Evolutionary conservation across 2,888 invertebrate genomes (phyloP), one percentile per base, ranked within the genome.

Genomic region (Habrosyne pyritoides): DNA sequence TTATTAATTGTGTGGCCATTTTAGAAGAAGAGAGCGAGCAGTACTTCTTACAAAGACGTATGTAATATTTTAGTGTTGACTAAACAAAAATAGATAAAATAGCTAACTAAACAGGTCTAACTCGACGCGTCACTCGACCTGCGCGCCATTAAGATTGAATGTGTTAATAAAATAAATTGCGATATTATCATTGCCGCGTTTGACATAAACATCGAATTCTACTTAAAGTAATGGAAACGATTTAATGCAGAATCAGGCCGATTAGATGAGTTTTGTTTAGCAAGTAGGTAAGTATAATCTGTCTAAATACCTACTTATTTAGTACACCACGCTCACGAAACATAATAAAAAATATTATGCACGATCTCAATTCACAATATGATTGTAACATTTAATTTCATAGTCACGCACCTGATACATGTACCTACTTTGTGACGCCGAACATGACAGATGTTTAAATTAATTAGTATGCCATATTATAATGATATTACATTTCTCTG

Each of bases 171-270:
- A 87, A 88, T 89, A 89, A 88, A 89, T 89, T 80, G 87, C 82
- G 84, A 86, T 88, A 86, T 87, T 90, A 91, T 91, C 91, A 84
- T 73, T 71, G 75, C 75, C 81, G 83, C 79, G 84, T 87, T 89
- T 89, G 89, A 90, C 91, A 86, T 79, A 86, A 87, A 91, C 91
- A 91, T 89, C 84, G 89, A 87, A 91, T 86, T 86, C 89, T 91
- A 91, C 91, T 91, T 89, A 84, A 89, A 86, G 85, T 90, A 90
- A 90, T 90, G 89, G 89, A 89, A 88, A 85, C 84, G 83, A 86
- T 89, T 87, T 87, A 89, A 86, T 87, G 78, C 74, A 75, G 80
- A 86, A 86, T 84, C 82, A 79, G 83, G 77, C 70, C 80, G 87
- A 87, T 88, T 84, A 85, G 76, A 77, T 76, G 76, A 69, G 74